Conservation (phyloP, 2,113 vertebrate species). For the Neopipo cinnamomea region DNA sequence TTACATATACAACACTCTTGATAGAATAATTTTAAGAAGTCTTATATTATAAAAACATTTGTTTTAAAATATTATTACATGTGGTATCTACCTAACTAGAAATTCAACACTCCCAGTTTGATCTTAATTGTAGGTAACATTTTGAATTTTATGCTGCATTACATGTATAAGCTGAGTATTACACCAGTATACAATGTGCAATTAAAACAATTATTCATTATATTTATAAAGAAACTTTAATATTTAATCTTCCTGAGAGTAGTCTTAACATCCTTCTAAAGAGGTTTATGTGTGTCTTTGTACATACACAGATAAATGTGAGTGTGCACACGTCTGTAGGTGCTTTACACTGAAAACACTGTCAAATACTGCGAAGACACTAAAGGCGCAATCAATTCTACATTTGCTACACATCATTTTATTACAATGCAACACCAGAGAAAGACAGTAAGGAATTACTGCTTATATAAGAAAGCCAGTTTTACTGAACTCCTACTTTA, state of each 20-base stretch:
- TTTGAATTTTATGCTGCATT: not conserved
- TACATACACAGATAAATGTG: not conserved
- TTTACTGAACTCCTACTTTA: not conserved
- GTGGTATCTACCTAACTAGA: not conserved
- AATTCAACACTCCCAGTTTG: not conserved
- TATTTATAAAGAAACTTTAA: not conserved
- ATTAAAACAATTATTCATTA: not conserved
- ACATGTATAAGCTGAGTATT: not conserved
- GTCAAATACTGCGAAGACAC: not conserved
- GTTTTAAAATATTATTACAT: not conserved
- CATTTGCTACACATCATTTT: not conserved
- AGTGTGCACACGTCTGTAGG: not conserved
- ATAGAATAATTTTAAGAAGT: not conserved
- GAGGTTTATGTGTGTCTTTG: not conserved
- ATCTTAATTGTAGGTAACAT: not conserved
- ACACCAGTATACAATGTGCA: not conserved
- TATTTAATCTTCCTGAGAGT: not conserved
- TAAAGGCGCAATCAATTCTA: not conserved
- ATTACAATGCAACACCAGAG: not conserved
- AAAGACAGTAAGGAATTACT: not conserved
- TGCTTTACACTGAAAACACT: not conserved
- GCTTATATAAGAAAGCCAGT: not conserved
- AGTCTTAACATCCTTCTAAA: not conserved
- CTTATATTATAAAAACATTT: not conserved
- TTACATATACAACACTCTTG: not conserved